A percentile compares a stretch with the other conserved stretches of the same genome.
Evolutionary conservation across 2,888 invertebrate genomes (phyloP).

Genomic region (Drosophila conformis): DNA sequence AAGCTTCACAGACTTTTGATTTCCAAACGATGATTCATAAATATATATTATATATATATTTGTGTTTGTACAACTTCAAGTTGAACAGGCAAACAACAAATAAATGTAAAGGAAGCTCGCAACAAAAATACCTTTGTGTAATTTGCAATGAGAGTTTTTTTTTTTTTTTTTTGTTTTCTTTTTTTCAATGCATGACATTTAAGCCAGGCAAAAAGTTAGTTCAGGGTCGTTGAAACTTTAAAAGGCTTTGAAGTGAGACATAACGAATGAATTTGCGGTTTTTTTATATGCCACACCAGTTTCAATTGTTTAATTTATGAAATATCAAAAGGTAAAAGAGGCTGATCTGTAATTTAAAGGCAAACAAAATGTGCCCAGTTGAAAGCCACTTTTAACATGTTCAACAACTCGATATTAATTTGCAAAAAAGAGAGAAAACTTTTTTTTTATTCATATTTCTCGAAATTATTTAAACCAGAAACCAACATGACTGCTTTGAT

Average conservation of each 20-base stretch:
- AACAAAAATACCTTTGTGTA: conserved; percentile 40
- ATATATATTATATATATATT: conserved; percentile 26
- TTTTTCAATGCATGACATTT: conserved; percentile 38
- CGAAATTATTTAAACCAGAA: not conserved
- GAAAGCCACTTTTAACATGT: not conserved
- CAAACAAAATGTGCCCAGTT: not conserved
- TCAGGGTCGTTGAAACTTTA: conserved; percentile 49
- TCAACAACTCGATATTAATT: not conserved
- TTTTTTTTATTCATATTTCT: not conserved
- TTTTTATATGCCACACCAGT: conserved; percentile 22
- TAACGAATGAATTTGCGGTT: conserved; percentile 24
- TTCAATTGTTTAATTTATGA: conserved; percentile 25
- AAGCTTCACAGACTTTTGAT: conserved; percentile 20
- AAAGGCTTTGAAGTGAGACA: conserved; percentile 35
- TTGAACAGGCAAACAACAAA: conserved; percentile 28
- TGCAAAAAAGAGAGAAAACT: not conserved
- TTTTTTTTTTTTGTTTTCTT: not conserved
- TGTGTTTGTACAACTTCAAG: conserved; percentile 20
- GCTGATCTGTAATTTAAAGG: not conserved
- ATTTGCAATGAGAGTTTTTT: conserved; percentile 41
- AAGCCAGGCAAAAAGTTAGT: conserved; percentile 24
- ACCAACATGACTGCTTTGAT: not conserved
- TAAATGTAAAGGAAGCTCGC: conserved; percentile 51
- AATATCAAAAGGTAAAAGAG: not conserved
- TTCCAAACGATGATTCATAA: conserved; percentile 56